Evolutionary conservation across 1,140 invertebrate species (phyloP).

Genomic region (Harpegnathos saltator): DNA sequence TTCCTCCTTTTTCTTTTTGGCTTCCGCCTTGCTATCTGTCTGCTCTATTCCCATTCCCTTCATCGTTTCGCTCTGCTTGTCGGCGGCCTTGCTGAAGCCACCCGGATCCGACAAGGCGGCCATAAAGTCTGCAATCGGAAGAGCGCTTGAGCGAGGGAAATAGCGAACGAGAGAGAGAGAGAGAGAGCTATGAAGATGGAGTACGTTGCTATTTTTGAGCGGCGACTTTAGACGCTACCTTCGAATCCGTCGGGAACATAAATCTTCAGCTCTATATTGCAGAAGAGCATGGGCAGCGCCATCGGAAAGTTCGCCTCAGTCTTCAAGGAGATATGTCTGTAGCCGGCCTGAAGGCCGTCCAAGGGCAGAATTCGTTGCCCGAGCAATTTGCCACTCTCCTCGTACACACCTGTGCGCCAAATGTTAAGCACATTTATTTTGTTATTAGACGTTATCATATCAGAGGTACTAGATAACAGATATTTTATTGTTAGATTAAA

Average conservation of each 20-base stretch:
- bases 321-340: slow-evolving; percentile 98
- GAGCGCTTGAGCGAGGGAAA: slow-evolving; percentile 13
- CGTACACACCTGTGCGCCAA: slow-evolving; percentile 91
- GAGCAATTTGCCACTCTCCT: slow-evolving; percentile 98
- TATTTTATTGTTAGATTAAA: too few relatives aligned
- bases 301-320: slow-evolving; percentile 99
- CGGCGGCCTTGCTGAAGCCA: slow-evolving; percentile 93
- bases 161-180: slow-evolving; percentile 6
- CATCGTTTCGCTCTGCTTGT: slow-evolving; percentile 92
- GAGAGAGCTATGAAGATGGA: neutral
- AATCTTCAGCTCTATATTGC: slow-evolving; percentile 99
- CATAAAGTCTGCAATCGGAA: slow-evolving; percentile 93
- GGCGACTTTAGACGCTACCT: slow-evolving; percentile 87
- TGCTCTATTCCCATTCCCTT: slow-evolving; percentile 86
- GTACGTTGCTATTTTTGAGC: slow-evolving; percentile 55
- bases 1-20: slow-evolving; percentile 83
- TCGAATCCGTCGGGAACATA: slow-evolving; percentile 99
- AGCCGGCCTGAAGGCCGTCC: slow-evolving; percentile 98
- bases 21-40: slow-evolving; percentile 82
- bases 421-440: neutral
- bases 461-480: too few relatives aligned
- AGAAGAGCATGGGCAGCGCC: slow-evolving; percentile 99
- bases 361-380: slow-evolving; percentile 98
- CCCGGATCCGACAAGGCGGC: slow-evolving; percentile 98
- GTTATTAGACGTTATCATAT: too few relatives aligned